These are phyloP conservation scores for Spisula subtruncata DNA, from an alignment of 2,888 invertebrate genomes.

Conservation along the genomic window DNA sequence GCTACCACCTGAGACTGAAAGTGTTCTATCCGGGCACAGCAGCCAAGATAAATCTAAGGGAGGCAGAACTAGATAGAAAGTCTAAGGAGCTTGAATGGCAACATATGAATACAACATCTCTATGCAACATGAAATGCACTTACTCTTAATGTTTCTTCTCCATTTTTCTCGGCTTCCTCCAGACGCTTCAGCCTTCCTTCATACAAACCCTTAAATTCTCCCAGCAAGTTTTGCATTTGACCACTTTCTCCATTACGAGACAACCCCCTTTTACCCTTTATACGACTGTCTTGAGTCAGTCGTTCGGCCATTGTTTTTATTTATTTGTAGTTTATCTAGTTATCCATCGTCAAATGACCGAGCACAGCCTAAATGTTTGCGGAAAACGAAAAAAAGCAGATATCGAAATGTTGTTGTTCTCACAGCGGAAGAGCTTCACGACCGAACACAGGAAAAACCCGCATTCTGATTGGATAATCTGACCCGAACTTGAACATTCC, in stretches of 20 bases:
- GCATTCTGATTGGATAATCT: conserved; percentile 61
- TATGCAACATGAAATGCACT: neutral
- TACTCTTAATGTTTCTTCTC: conserved; percentile 85
- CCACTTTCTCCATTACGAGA: conserved; percentile 75
- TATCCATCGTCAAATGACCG: neutral
- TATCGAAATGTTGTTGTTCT: conserved; percentile 43
- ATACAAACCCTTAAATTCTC: conserved; percentile 86
- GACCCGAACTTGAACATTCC: conserved; percentile 30
- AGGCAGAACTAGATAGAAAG: no score
- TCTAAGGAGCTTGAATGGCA: no score
- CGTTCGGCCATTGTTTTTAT: conserved; percentile 68
- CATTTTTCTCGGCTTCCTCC: conserved; percentile 83
- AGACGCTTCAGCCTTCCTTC: conserved; percentile 83
- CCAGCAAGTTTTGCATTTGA: conserved; percentile 85
- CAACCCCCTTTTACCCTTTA: conserved; percentile 60
- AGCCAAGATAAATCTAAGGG: no score
- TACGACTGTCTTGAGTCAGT: conserved; percentile 61
- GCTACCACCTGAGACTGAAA: no score
- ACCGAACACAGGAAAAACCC: conserved; percentile 54
- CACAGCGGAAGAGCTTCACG: conserved; percentile 70
- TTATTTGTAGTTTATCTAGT: neutral
- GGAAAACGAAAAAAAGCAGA: conserved; percentile 23
- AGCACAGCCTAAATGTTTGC: neutral
- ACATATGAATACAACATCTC: no score
- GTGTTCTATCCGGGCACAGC: no score